These are phyloP conservation scores for Rhinolophus ferrumequinum DNA, from an alignment of 2,113 vertebrate genomes.

Conservation along the genomic window DNA sequence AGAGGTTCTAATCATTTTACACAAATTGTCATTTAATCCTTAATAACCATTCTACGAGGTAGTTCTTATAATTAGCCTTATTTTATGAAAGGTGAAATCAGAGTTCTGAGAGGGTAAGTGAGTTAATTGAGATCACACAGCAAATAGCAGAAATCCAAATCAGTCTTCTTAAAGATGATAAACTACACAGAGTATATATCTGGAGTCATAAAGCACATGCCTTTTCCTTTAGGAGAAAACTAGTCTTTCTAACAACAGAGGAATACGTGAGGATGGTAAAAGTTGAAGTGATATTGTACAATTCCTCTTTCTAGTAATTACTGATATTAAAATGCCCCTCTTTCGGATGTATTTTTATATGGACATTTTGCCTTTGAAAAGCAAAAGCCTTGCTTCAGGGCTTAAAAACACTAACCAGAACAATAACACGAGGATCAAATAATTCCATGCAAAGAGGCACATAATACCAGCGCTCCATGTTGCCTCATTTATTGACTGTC, in stretches of 20 bases:
- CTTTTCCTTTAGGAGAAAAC: neutral
- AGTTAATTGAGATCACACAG: conserved; percentile 1
- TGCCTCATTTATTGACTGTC: neutral
- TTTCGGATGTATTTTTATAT: neutral
- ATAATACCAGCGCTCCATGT: neutral
- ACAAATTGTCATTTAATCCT: conserved; percentile 33
- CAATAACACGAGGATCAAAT: neutral
- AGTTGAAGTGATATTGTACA: neutral
- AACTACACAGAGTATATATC: neutral
- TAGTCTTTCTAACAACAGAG: conserved; percentile 1
- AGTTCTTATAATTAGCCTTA: conserved; percentile 14
- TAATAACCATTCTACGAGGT: neutral
- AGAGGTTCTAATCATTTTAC: conserved; percentile 30
- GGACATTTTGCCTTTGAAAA: neutral
- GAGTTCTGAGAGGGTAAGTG: neutral
- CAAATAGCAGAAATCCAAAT: conserved; percentile 30
- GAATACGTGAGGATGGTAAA: neutral
- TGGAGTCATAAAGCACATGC: neutral
- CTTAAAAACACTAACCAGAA: conserved; percentile 23
- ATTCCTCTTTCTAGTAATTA: conserved; percentile 5
- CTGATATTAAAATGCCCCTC: neutral
- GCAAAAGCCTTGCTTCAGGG: neutral
- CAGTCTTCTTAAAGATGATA: neutral
- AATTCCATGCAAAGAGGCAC: neutral
- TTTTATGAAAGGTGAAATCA: neutral